phyloP scores from a whole-genome alignment of 1,140 invertebrate genomes.

The Andrena cerasifolii region DNA sequence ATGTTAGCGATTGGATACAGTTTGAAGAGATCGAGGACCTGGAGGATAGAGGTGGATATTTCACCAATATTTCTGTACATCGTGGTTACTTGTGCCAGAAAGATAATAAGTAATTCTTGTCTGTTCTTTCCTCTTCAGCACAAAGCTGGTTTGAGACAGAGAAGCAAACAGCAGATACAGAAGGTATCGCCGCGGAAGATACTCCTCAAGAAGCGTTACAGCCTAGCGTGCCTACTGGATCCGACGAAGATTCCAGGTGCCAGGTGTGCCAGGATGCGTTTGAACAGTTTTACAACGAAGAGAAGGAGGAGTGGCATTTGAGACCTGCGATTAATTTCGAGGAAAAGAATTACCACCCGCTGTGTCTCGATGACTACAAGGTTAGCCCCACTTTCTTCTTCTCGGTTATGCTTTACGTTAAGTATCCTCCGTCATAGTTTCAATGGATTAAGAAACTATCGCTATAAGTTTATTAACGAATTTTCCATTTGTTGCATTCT shows the following conservation, averaged over 20 bases:
- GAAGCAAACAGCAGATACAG: slow-evolving; percentile 82
- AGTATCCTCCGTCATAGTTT: slow-evolving; percentile 14
- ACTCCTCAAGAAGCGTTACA: slow-evolving; percentile 82
- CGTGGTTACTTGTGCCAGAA: not conserved
- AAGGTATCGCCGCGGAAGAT: slow-evolving; percentile 79
- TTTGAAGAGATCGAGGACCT: slow-evolving; percentile 97
- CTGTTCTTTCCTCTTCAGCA: slow-evolving; percentile 80
- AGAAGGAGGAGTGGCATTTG: slow-evolving; percentile 97
- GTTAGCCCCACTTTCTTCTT: slow-evolving; percentile 78
- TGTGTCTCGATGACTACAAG: slow-evolving; percentile 95
- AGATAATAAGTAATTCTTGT: not conserved
- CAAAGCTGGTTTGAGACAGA: slow-evolving; percentile 95
- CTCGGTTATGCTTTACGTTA: slow-evolving; percentile 32
- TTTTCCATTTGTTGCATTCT: slow-evolving; percentile 71
- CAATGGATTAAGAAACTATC: slow-evolving; percentile 16
- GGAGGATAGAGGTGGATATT: slow-evolving; percentile 90
- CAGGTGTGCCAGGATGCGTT: slow-evolving; percentile 95
- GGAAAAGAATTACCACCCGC: slow-evolving; percentile 93
- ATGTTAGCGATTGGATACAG: slow-evolving; percentile 95
- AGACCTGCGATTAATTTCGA: slow-evolving; percentile 91
- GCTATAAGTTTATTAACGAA: slow-evolving; percentile 63
- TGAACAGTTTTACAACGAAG: slow-evolving; percentile 97
- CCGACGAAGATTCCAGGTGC: slow-evolving; percentile 87
- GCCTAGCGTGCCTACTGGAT: slow-evolving; percentile 85
- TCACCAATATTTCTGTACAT: not conserved